Conservation (phyloP, 2,113 vertebrate species). For the Chroicocephalus ridibundus region DNA sequence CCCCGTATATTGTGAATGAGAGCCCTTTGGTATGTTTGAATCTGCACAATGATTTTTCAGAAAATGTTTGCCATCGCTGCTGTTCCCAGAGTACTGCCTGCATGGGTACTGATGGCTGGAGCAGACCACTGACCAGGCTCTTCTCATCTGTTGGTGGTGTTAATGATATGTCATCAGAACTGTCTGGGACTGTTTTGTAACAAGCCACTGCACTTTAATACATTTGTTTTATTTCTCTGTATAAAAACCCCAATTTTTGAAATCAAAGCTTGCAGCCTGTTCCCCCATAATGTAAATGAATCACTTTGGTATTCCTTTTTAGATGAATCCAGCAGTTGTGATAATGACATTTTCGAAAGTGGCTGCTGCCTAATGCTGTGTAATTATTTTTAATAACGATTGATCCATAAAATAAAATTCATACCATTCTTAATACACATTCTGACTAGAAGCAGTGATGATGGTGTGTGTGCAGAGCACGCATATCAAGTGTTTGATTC, state of each 20-base stretch:
- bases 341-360: slow-evolving; percentile 67
- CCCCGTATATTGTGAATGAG: background rate
- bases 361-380: slow-evolving; percentile 44
- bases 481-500: slow-evolving; percentile 18
- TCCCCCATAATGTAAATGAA: slow-evolving; percentile 8
- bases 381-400: slow-evolving; percentile 72
- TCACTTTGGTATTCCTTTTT: slow-evolving; percentile 33
- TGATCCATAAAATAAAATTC: slow-evolving; percentile 53
- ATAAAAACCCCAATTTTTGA: slow-evolving; percentile 27
- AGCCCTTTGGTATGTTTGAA: background rate
- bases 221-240: slow-evolving; percentile 19
- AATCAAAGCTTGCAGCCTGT: slow-evolving; percentile 13
- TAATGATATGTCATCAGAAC: background rate
- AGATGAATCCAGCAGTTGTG: slow-evolving; percentile 61
- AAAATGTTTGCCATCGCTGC: background rate
- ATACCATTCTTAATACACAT: slow-evolving; percentile 9
- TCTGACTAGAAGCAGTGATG: background rate
- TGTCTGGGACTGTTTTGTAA: background rate
- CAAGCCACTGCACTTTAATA: background rate
- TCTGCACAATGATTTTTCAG: background rate
- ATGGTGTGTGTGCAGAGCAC: background rate
- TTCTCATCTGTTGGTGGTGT: background rate
- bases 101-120: background rate
- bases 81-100: background rate
- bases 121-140: background rate